phyloP scores from a whole-genome alignment of 1,140 invertebrate genomes.

The Steinernema feltiae region DNA sequence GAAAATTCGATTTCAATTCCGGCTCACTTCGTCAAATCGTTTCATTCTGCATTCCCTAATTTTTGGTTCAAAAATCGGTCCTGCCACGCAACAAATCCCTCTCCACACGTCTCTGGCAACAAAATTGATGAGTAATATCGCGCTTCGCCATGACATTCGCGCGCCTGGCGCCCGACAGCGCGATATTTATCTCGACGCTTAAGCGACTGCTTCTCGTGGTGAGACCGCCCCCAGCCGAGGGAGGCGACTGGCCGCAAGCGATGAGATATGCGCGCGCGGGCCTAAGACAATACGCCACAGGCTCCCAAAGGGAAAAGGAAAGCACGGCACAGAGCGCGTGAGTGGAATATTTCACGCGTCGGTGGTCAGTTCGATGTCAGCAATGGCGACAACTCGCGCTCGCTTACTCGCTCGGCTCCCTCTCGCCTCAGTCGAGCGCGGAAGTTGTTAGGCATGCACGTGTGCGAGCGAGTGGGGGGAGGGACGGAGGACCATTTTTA shows the following conservation, averaged over 20 bases:
- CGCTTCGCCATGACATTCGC: background rate
- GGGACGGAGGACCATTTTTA: background rate
- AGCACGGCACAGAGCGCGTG: background rate
- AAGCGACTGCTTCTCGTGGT: too few relatives aligned
- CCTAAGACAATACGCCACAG: background rate
- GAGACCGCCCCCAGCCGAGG: too few relatives aligned
- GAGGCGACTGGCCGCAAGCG: too few relatives aligned
- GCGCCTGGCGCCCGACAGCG: background rate
- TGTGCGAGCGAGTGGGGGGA: background rate
- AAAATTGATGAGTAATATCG: background rate
- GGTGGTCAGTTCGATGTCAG: background rate
- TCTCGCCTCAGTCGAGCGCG: too few relatives aligned
- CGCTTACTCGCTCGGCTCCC: background rate
- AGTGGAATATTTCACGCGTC: background rate
- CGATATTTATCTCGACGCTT: background rate
- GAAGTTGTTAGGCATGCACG: background rate
- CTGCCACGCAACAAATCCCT: too few relatives aligned
- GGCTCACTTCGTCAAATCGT: too few relatives aligned
- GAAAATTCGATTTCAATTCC: too few relatives aligned
- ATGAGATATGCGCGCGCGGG: too few relatives aligned
- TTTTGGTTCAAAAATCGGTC: too few relatives aligned
- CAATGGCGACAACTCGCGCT: too few relatives aligned
- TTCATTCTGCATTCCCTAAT: too few relatives aligned
- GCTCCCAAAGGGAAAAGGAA: background rate
- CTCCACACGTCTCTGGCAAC: background rate